Conservation (phyloP, 2,113 vertebrate genomes). For the Chitala chitala region DNA sequence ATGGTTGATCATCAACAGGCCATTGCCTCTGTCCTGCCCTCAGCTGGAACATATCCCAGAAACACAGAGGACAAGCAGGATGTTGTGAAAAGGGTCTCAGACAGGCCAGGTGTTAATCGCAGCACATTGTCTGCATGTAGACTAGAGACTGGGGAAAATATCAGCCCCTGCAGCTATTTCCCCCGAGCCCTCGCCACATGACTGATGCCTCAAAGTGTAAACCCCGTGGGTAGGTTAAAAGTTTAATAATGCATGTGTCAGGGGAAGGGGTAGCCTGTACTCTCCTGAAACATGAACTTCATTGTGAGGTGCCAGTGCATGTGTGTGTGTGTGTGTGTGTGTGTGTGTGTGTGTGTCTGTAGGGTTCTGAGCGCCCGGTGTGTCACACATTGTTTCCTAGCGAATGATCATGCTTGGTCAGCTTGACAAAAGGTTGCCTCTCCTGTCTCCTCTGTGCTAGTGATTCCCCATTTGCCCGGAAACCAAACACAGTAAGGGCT, state of each 20-base stretch:
- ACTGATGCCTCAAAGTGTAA: too few relatives aligned
- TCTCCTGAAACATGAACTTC: background rate
- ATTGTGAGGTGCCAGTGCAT: too few relatives aligned
- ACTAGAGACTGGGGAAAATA: background rate
- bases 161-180: too few relatives aligned
- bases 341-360: too few relatives aligned
- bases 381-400: too few relatives aligned
- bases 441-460: too few relatives aligned
- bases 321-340: too few relatives aligned
- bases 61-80: background rate
- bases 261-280: background rate
- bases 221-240: background rate
- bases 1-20: background rate
- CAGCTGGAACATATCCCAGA: background rate
- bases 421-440: too few relatives aligned
- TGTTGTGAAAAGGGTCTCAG: background rate
- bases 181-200: background rate
- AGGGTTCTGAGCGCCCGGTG: too few relatives aligned
- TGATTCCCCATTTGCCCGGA: too few relatives aligned
- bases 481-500: too few relatives aligned
- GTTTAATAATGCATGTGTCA: background rate
- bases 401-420: too few relatives aligned
- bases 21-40: background rate
- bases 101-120: constrained; percentile 17
- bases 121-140: background rate